Evolutionary conservation across 1,140 invertebrate genomes (phyloP).

Genomic region (Zaprionus ghesquierei): DNA sequence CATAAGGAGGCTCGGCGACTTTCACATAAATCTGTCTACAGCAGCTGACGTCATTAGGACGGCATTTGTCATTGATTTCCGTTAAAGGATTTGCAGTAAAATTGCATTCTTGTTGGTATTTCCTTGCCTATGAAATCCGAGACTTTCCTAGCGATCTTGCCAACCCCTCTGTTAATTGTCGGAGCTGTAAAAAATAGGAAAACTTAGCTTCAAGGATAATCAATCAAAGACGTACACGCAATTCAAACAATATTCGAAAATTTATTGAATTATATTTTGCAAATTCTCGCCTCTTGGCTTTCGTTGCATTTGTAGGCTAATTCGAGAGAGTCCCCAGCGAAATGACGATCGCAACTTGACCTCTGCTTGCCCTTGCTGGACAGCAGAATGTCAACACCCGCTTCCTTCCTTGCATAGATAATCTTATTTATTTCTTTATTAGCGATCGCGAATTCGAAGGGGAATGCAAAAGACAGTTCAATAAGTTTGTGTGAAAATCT

Average conservation of each 20-base stretch:
- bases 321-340: constrained; percentile 4
- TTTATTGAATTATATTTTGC: neutral
- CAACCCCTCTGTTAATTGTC: constrained; percentile 24
- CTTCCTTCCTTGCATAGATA: constrained; percentile 61
- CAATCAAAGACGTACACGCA: constrained; percentile 40
- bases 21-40: constrained; percentile 69
- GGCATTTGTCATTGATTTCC: constrained; percentile 71
- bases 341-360: constrained; percentile 70
- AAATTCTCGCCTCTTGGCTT: neutral
- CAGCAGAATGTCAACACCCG: constrained; percentile 58
- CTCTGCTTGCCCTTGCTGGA: constrained; percentile 26
- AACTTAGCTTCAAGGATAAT: constrained; percentile 19
- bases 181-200: constrained; percentile 15
- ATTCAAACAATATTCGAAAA: neutral
- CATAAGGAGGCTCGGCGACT: constrained; percentile 21
- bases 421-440: constrained; percentile 77
- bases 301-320: neutral
- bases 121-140: constrained; percentile 57
- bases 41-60: constrained; percentile 74
- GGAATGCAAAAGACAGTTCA: constrained; percentile 58
- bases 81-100: constrained; percentile 55
- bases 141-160: constrained; percentile 44
- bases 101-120: constrained; percentile 43
- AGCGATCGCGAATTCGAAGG: constrained; percentile 41
- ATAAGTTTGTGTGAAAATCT: constrained; percentile 59